These are phyloP conservation scores for Dicyrtoma fusca DNA, from an alignment of 2,888 invertebrate species.

Conservation along the genomic window DNA sequence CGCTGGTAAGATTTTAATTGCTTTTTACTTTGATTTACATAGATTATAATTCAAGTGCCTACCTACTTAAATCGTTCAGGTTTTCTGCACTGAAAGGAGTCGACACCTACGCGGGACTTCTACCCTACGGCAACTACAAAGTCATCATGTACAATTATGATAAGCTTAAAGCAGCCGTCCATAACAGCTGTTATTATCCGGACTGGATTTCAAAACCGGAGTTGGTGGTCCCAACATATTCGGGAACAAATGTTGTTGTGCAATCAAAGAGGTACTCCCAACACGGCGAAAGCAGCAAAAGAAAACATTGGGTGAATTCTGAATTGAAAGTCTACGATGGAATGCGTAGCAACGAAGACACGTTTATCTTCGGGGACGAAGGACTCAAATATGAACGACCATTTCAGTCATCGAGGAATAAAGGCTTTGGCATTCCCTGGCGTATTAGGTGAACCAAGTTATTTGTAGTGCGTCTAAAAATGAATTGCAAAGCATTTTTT, in stretches of 20 bases:
- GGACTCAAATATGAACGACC: not conserved
- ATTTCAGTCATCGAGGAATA: not conserved
- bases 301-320: not conserved
- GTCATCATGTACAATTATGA: constrained; percentile 23
- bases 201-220: constrained; percentile 24
- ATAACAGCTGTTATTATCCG: not conserved
- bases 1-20: constrained; percentile 15
- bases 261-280: not conserved
- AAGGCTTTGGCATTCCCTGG: not conserved
- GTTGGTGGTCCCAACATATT: not conserved
- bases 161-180: constrained; percentile 21
- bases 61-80: not conserved
- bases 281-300: not conserved
- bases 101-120: constrained; percentile 10
- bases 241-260: not conserved
- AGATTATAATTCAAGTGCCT: not conserved
- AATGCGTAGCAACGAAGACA: constrained; percentile 3
- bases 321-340: too few species aligned
- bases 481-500: too few species aligned
- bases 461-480: too few species aligned
- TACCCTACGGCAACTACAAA: constrained; percentile 5
- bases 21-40: too few species aligned
- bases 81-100: not conserved
- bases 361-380: not conserved
- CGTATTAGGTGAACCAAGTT: too few species aligned